These are phyloP conservation scores for Ranitomeya imitator DNA, from an alignment of 2,113 vertebrate species.

Conservation along the genomic window DNA sequence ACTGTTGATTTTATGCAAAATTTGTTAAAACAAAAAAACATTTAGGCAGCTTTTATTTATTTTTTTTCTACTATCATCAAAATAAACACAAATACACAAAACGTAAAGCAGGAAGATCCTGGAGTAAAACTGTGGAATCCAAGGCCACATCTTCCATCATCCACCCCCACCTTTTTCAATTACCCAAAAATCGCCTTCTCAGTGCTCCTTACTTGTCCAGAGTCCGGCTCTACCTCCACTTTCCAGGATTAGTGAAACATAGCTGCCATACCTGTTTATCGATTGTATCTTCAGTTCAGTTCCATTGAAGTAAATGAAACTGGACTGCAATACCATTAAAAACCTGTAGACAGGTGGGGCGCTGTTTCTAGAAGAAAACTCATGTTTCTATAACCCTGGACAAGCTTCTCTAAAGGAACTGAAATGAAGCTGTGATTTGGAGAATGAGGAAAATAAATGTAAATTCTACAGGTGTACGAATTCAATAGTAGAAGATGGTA, in stretches of 20 bases:
- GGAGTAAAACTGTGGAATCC: conserved; percentile 9
- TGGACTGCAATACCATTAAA: neutral
- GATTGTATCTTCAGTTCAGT: neutral
- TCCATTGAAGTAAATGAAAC: neutral
- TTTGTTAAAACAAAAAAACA: too few species aligned
- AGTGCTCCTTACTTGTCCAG: neutral
- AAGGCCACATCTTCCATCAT: neutral
- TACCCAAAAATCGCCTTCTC: neutral
- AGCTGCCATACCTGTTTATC: neutral
- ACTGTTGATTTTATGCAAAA: too few species aligned
- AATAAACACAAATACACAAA: conserved; percentile 54
- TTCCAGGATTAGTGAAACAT: neutral
- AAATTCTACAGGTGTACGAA: neutral
- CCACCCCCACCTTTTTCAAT: neutral
- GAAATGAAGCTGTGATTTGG: neutral
- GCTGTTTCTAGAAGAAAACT: neutral
- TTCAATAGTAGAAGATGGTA: neutral
- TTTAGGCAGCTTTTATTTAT: neutral
- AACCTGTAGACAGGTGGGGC: neutral
- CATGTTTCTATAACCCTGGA: neutral
- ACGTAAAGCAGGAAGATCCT: conserved; percentile 36
- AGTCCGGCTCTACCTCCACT: neutral
- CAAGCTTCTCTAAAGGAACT: neutral
- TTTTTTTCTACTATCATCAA: conserved; percentile 40
- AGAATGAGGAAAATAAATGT: neutral